phyloP scores from a whole-genome alignment of 1,140 invertebrate species.

The Drosophila kurseongensis region DNA sequence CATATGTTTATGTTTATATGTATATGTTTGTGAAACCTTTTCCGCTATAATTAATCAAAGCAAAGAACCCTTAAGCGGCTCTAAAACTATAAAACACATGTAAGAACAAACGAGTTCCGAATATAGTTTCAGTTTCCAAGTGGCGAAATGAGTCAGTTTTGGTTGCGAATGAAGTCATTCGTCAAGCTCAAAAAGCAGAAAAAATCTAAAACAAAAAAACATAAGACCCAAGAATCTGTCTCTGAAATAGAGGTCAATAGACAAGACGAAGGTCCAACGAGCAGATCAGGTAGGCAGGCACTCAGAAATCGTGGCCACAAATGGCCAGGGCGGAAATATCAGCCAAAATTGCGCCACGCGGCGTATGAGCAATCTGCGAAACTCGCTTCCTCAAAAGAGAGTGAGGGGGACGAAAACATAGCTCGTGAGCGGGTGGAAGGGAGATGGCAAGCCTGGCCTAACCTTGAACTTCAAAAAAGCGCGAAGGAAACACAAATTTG shows the following conservation, averaged over 20 bases:
- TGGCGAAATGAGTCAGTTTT: slow-evolving; percentile 35
- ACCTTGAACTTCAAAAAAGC: slow-evolving; percentile 80
- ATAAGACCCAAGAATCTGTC: slow-evolving; percentile 20
- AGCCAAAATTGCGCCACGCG: slow-evolving; percentile 33
- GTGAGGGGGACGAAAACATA: slow-evolving; percentile 15
- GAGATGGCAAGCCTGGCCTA: slow-evolving; percentile 18
- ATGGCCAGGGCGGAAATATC: slow-evolving; percentile 63
- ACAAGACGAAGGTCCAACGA: slow-evolving; percentile 65
- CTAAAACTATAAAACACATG: slow-evolving; percentile 29
- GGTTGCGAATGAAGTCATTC: slow-evolving; percentile 43
- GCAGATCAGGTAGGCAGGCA: slow-evolving; percentile 34
- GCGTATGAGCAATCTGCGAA: slow-evolving; percentile 64
- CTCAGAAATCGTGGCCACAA: slow-evolving; percentile 2
- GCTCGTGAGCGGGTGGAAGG: neutral
- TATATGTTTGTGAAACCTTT: slow-evolving; percentile 28
- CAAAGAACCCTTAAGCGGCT: slow-evolving; percentile 32
- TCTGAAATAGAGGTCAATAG: slow-evolving; percentile 74
- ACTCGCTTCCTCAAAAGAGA: slow-evolving; percentile 53
- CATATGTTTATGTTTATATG: no score
- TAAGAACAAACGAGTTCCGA: slow-evolving; percentile 31
- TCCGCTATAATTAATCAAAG: slow-evolving; percentile 46
- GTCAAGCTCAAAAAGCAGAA: slow-evolving; percentile 31
- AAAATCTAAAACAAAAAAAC: slow-evolving; percentile 10
- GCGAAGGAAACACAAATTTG: slow-evolving; percentile 42
- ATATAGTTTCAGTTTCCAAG: slow-evolving; percentile 40